phyloP scores from a whole-genome alignment of 1,140 invertebrate species.

The Brachionus paranguensis region DNA sequence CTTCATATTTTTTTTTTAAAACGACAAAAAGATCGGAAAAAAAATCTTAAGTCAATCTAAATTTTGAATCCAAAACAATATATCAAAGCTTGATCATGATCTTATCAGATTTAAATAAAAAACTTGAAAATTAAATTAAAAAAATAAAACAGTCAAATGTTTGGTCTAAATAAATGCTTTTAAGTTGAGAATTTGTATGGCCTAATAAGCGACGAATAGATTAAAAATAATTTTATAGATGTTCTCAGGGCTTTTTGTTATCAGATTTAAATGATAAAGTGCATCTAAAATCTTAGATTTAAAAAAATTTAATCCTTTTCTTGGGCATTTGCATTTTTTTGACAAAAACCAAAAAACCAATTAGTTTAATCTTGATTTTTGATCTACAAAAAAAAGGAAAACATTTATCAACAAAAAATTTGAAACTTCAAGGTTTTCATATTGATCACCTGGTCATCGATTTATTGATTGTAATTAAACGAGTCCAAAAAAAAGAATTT shows the following conservation, averaged over 20 bases:
- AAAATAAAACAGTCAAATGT: background rate
- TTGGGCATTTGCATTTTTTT: background rate
- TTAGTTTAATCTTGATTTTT: constrained; percentile 29
- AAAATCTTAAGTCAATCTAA: too few relatives aligned
- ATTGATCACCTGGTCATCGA: background rate
- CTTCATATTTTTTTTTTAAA: too few relatives aligned
- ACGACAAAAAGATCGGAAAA: too few relatives aligned
- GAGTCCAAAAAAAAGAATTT: background rate
- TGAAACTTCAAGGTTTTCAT: background rate
- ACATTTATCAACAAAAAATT: background rate
- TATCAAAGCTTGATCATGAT: too few relatives aligned
- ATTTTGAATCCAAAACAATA: too few relatives aligned
- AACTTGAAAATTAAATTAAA: background rate
- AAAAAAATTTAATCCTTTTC: constrained; percentile 11
- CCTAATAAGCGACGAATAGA: background rate
- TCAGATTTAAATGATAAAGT: background rate
- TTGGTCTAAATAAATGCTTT: background rate
- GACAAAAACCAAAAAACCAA: constrained; percentile 15
- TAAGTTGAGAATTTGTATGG: background rate
- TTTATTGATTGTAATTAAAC: constrained; percentile 16
- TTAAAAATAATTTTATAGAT: background rate
- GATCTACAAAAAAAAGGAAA: constrained; percentile 19
- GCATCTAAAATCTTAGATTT: background rate
- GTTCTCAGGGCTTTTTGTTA: background rate
- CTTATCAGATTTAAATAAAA: background rate